Evolutionary conservation across 2,113 vertebrate genomes (phyloP).

Genomic region (Lamprotornis superbus): DNA sequence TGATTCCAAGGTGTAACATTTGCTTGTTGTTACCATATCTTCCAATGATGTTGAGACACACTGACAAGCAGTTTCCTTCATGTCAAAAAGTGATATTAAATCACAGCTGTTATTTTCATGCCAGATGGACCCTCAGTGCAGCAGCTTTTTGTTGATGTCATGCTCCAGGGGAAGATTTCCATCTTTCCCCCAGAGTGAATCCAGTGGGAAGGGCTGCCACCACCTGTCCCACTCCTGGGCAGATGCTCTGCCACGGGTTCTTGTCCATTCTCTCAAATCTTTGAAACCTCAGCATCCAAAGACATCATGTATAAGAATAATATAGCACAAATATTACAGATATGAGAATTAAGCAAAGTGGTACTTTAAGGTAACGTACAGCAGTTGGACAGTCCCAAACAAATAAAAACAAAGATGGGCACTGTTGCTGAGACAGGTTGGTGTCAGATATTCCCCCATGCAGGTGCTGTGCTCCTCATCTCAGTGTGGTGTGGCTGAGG

Average conservation of each 20-base stretch:
- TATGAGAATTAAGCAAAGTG: background rate
- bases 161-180: background rate
- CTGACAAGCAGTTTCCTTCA: background rate
- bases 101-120: background rate
- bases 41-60: background rate
- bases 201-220: background rate
- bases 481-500: fast-evolving
- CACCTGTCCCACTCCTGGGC: background rate
- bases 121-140: background rate
- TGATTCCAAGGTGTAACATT: background rate
- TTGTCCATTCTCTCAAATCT: background rate
- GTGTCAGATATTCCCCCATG: background rate
- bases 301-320: background rate
- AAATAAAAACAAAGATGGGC: no score
- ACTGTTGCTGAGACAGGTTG: background rate
- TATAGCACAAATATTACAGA: background rate
- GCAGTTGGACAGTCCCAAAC: background rate
- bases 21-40: background rate
- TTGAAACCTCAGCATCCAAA: background rate
- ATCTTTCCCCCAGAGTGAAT: background rate
- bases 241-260: background rate
- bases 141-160: background rate
- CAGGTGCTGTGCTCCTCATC: background rate
- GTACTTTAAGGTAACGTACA: background rate
- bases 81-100: background rate